Evolutionary conservation across 53 echinoderm and acorn worm genomes (phyloP).

Genomic region (Pentamera pediparva): DNA sequence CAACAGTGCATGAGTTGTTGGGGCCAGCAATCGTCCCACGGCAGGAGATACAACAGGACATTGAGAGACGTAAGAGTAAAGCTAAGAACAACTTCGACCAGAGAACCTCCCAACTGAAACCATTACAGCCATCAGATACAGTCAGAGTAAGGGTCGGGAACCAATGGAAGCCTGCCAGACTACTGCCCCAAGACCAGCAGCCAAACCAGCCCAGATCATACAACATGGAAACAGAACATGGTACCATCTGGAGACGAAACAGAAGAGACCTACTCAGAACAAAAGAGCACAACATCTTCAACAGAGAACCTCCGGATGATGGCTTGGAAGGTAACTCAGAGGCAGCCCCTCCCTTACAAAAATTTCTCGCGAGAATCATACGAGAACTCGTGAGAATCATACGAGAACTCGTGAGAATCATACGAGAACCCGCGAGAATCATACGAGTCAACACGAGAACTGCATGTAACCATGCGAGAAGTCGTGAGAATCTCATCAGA

Average conservation of each 20-base stretch:
- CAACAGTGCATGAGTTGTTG: background rate
- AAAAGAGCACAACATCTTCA: slow-evolving; percentile 12
- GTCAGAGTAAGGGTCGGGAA: slow-evolving; percentile 15
- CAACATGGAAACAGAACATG: slow-evolving; percentile 3
- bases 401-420: no score
- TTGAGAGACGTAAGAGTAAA: background rate
- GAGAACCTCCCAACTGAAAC: slow-evolving; percentile 5
- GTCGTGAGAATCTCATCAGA: no score
- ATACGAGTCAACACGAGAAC: no score
- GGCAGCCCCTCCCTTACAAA: slow-evolving; percentile 1
- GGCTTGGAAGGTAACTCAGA: background rate
- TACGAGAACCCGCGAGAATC: no score
- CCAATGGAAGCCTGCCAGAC: slow-evolving; percentile 28
- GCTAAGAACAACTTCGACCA: slow-evolving; percentile 10
- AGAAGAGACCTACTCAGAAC: slow-evolving; percentile 17
- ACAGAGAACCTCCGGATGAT: slow-evolving; percentile 16
- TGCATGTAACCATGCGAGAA: no score
- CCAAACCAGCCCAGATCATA: slow-evolving; percentile 1
- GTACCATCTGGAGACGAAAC: slow-evolving; percentile 20
- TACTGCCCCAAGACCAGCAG: background rate
- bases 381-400: no score
- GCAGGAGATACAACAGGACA: background rate
- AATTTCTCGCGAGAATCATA: no score
- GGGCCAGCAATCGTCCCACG: background rate
- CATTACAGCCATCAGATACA: background rate